Evolutionary conservation across 2,113 vertebrate genomes (phyloP).

Genomic region (Oophaga pumilio): DNA sequence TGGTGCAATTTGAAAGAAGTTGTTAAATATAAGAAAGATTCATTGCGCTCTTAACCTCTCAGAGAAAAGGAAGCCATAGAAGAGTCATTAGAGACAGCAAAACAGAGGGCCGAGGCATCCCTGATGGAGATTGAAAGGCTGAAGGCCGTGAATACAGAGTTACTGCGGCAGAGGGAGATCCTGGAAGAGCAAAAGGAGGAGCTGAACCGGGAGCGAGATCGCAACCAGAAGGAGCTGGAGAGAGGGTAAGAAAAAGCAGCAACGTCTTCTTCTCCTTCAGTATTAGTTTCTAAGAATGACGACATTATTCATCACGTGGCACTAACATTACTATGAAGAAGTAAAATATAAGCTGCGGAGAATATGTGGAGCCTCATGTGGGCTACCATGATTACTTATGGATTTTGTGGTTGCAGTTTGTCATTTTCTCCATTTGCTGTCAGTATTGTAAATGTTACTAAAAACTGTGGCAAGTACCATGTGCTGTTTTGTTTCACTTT

Average conservation of each 20-base stretch:
- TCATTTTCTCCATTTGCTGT: too few relatives aligned
- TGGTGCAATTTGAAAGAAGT: neutral
- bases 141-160: slow-evolving; percentile 67
- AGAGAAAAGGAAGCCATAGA: slow-evolving; percentile 78
- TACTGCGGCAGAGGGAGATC: slow-evolving; percentile 70
- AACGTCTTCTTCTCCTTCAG: neutral
- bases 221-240: slow-evolving; percentile 67
- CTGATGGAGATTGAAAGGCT: slow-evolving; percentile 68
- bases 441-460: too few relatives aligned
- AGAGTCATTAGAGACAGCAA: slow-evolving; percentile 64
- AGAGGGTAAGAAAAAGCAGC: slow-evolving; percentile 66
- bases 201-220: slow-evolving; percentile 68
- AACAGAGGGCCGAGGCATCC: slow-evolving; percentile 65
- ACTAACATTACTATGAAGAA: neutral
- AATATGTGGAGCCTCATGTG: neutral
- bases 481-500: too few relatives aligned
- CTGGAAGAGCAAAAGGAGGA: slow-evolving; percentile 73
- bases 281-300: neutral
- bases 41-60: neutral
- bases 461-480: too few relatives aligned
- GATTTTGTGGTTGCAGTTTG: too few relatives aligned
- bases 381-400: too few relatives aligned
- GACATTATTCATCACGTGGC: neutral
- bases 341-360: neutral
- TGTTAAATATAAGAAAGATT: neutral